A percentile compares a stretch with the other conserved stretches of the same genome.
These are phyloP conservation scores for Volucella inflata DNA, from an alignment of 2,888 invertebrate genomes.

Conservation along the genomic window DNA sequence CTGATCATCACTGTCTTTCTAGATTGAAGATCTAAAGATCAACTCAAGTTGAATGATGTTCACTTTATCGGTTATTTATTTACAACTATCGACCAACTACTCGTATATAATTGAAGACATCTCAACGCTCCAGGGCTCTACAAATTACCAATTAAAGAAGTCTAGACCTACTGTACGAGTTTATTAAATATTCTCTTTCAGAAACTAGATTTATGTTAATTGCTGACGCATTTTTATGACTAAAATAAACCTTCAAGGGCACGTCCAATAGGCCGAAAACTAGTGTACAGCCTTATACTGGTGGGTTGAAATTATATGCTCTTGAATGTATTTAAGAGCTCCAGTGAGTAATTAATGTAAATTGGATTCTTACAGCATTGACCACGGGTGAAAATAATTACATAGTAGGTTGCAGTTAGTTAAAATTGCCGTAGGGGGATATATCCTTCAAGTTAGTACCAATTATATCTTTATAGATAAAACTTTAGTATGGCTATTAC, in stretches of 20 bases:
- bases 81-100: background rate
- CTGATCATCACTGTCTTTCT: conserved; percentile 37
- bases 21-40: conserved; percentile 52
- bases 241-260: conserved; percentile 6
- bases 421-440: no score
- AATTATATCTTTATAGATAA: no score
- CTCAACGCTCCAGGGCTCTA: conserved; percentile 33
- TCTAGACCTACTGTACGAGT: conserved; percentile 63
- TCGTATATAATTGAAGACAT: conserved; percentile 44
- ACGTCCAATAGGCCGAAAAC: background rate
- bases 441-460: no score
- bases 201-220: conserved; percentile 56
- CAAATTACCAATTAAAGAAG: conserved; percentile 65
- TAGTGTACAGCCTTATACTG: background rate
- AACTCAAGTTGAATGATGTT: conserved; percentile 48
- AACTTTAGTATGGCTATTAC: no score
- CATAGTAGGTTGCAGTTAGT: no score
- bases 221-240: conserved; percentile 39
- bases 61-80: conserved; percentile 25
- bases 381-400: no score
- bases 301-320: conserved; percentile 5
- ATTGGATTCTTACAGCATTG: conserved; percentile 10
- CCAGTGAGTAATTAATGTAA: conserved; percentile 36
- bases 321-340: conserved; percentile 19
- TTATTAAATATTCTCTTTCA: conserved; percentile 52